A percentile compares a stretch with the other conserved stretches of the same genome.
phyloP scores from a whole-genome alignment of 2,797 vertebrate species.

The Chiloscyllium punctatum region DNA sequence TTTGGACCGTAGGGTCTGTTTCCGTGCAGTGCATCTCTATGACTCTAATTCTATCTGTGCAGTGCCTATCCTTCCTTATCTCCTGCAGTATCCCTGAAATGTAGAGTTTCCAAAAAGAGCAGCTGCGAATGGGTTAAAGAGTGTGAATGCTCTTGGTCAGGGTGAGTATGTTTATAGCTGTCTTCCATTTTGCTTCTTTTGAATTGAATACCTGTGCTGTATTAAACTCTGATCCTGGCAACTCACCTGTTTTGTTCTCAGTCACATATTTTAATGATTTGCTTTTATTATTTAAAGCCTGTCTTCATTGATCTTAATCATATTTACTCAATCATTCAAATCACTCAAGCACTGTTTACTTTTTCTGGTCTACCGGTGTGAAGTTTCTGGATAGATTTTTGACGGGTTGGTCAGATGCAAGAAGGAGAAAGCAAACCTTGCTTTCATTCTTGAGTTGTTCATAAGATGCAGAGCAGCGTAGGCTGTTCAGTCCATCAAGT shows the following conservation, averaged over 20 bases:
- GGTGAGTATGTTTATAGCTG: not conserved
- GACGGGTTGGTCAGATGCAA: not conserved
- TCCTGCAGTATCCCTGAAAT: too few relatives aligned
- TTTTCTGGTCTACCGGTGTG: too few relatives aligned
- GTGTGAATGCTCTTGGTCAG: not conserved
- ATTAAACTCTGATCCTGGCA: not conserved
- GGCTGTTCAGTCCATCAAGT: too few relatives aligned
- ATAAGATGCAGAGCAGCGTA: too few relatives aligned
- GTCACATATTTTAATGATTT: not conserved
- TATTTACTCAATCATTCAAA: not conserved
- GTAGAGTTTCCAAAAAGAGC: not conserved
- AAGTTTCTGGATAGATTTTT: not conserved
- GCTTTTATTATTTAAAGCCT: not conserved
- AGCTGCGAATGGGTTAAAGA: not conserved
- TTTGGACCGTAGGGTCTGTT: too few relatives aligned
- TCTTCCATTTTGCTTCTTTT: not conserved
- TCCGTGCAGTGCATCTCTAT: too few relatives aligned
- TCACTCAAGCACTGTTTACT: not conserved
- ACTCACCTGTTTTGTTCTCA: not conserved
- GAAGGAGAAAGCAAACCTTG: not conserved
- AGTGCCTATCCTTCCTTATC: not conserved
- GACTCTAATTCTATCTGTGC: not conserved
- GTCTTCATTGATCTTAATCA: not conserved
- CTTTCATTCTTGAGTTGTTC: not conserved
- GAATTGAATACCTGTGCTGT: not conserved